A percentile compares a stretch with the other conserved stretches of the same genome.
phyloP scores from a whole-genome alignment of 2,113 vertebrate species.

The Aplodontia rufa region DNA sequence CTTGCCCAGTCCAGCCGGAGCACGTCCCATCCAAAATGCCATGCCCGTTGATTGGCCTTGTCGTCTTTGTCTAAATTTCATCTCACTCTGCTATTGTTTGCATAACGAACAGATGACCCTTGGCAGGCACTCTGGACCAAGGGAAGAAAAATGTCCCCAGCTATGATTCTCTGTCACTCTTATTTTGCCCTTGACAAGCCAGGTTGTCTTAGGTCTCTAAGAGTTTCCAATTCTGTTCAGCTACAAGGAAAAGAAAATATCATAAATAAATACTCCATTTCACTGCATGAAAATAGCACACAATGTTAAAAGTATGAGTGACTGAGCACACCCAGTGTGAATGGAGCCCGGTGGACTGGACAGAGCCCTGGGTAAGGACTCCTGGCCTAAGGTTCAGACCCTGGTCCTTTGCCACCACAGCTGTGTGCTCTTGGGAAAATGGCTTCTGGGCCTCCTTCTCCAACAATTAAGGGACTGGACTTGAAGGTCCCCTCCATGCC shows the following conservation, averaged over 20 bases:
- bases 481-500: neutral
- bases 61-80: neutral
- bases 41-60: accelerated
- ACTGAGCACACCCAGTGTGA: neutral
- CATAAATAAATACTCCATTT: too few species aligned
- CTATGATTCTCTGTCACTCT: neutral
- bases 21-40: accelerated
- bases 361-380: neutral
- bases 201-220: neutral
- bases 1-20: accelerated
- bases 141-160: neutral
- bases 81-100: neutral
- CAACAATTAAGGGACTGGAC: neutral
- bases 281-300: neutral
- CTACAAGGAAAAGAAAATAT: neutral
- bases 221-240: neutral
- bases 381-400: neutral
- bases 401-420: neutral
- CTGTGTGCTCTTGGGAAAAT: neutral
- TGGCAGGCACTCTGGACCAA: neutral
- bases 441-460: neutral
- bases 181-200: neutral
- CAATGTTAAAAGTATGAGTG: neutral
- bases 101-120: neutral
- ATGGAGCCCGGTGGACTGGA: accelerated